Base-by-base conservation (phyloP, 2,888 invertebrate species). In the Parascotia fuliginaria region DNA sequence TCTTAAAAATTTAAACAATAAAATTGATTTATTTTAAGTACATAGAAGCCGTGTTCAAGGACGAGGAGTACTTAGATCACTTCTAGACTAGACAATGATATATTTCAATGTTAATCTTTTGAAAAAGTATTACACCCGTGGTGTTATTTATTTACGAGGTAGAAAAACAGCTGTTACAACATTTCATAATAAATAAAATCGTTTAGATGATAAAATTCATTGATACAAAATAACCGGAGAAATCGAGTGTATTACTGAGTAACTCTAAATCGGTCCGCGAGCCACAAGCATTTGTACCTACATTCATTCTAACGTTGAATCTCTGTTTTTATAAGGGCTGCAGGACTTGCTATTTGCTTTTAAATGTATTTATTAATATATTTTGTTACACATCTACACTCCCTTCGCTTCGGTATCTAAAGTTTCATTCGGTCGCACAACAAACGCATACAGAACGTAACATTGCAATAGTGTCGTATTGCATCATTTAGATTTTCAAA, bases 161-260 rank as follows among this genome's bases (percentile, higher is more conserved):
- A 43, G 9, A 42, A 27, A 51, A 14, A n/a, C 63, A 67, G 51
- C 63, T 63, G 59, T 51, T 47, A 13, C 2, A 28, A 28, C 16
- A n/a, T 44, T 42, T 48, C 29, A n/a, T 22, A 14, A 22, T 42
- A 57, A 42, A 48, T 42, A 33, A 36, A 47, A 38, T 33, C 13
- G 6, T 16, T 34, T 34, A 46, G 38, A 42, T 46, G 36, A 43
- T 36, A 24, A 43, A 45, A 66, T 49, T 64, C 59, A 67, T 67
- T 67, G 63, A 67, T 52, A 13, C 27, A 27, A 11, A 11, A 34
- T 32, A 14, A 36, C 28, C 38, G n/a, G 45, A 28, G 15, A 14
- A 37, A 31, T 24, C n/a, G n/a, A n/a, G 31, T 29, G 22, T 13
- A n/a, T 27, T 37, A 19, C 46, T 24, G 27, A 11, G 19, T n/a